Evolutionary conservation across 2,888 invertebrate species (phyloP).

Genomic region (Netelia melanura): DNA sequence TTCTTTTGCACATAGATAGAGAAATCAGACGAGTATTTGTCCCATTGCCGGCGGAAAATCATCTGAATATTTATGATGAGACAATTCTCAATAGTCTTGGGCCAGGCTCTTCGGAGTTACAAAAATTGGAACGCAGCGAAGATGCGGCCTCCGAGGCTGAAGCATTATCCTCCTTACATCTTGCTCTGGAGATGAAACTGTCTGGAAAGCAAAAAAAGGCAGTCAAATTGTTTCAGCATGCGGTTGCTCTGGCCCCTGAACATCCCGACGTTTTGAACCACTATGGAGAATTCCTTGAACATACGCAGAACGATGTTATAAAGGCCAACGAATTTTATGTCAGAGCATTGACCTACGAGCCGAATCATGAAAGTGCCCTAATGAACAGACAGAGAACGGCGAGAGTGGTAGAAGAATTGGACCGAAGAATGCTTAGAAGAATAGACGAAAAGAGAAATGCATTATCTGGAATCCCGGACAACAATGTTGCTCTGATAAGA

Average conservation of each 20-base stretch:
- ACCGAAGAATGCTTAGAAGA: slow-evolving; percentile 90
- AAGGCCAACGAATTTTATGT: slow-evolving; percentile 96
- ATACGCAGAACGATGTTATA: slow-evolving; percentile 93
- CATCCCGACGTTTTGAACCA: slow-evolving; percentile 96
- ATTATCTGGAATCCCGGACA: slow-evolving; percentile 92
- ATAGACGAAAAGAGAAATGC: slow-evolving; percentile 95
- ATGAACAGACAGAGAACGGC: slow-evolving; percentile 94
- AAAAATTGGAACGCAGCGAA: slow-evolving; percentile 68
- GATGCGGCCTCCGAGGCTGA: slow-evolving; percentile 87
- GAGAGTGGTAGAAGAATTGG: slow-evolving; percentile 95
- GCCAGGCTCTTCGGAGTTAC: slow-evolving; percentile 64
- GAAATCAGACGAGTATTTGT: slow-evolving; percentile 75
- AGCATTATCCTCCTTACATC: slow-evolving; percentile 93
- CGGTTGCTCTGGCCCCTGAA: slow-evolving; percentile 94
- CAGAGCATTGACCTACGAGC: slow-evolving; percentile 93
- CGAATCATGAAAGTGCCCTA: slow-evolving; percentile 92
- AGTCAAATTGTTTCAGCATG: slow-evolving; percentile 94
- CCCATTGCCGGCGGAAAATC: slow-evolving; percentile 77
- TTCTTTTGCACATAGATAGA: slow-evolving; percentile 66
- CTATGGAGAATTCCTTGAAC: slow-evolving; percentile 97
- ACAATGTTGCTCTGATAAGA: slow-evolving; percentile 92
- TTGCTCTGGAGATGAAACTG: slow-evolving; percentile 94
- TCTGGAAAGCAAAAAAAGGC: slow-evolving; percentile 95
- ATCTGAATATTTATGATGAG: slow-evolving; percentile 79
- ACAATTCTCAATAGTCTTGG: slow-evolving; percentile 73